Conservation (phyloP, 2,888 invertebrate genomes). For the Trachelus troglodyta region DNA sequence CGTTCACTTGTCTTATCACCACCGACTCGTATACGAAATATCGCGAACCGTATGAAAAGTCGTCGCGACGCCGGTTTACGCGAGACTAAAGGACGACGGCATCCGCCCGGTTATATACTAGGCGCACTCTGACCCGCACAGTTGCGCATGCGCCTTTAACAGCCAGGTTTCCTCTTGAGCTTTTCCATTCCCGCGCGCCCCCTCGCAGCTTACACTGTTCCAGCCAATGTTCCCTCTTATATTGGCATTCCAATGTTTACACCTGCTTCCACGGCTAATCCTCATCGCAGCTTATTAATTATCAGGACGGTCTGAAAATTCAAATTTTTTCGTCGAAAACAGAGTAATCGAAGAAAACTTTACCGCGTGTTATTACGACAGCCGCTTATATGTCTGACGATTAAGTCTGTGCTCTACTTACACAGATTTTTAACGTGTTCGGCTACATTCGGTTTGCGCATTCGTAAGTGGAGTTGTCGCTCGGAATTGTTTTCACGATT, state of each 20-base stretch:
- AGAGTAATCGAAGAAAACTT: background rate
- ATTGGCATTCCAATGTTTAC: slow-evolving; percentile 22
- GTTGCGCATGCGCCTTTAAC: slow-evolving; percentile 59
- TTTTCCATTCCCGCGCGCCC: slow-evolving; percentile 13
- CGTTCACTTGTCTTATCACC: background rate
- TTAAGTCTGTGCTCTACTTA: background rate
- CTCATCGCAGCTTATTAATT: background rate
- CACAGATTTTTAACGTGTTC: background rate
- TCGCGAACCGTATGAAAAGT: slow-evolving; percentile 10
- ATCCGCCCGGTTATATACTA: slow-evolving; percentile 65
- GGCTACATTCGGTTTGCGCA: background rate
- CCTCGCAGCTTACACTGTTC: slow-evolving; percentile 16
- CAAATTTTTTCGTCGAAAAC: background rate
- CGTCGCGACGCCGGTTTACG: slow-evolving; percentile 55
- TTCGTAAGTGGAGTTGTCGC: background rate
- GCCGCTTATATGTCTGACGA: background rate
- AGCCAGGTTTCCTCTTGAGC: slow-evolving; percentile 31
- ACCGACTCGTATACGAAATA: background rate
- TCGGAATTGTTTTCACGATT: background rate
- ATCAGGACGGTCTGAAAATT: background rate
- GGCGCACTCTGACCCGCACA: slow-evolving; percentile 64
- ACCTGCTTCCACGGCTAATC: background rate
- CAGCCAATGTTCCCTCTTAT: slow-evolving; percentile 9
- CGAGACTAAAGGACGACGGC: slow-evolving; percentile 61
- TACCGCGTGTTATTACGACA: background rate